These are phyloP conservation scores for Emmelina monodactyla DNA, from an alignment of 2,888 invertebrate species.

Conservation along the genomic window DNA sequence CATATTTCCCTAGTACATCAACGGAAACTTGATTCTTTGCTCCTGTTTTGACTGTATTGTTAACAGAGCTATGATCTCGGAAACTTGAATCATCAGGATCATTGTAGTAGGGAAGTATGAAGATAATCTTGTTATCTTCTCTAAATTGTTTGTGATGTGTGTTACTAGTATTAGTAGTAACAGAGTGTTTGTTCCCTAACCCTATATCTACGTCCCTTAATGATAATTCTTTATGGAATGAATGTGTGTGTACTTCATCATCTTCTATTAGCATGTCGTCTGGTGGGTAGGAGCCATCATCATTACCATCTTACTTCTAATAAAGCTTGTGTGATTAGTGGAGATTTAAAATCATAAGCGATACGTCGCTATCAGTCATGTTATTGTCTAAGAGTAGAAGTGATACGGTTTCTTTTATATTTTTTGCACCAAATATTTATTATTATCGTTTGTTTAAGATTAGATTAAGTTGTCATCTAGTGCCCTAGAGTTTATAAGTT, in stretches of 20 bases:
- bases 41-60: too few species aligned
- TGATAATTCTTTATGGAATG: conserved; percentile 57
- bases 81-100: too few species aligned
- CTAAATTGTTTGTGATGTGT: conserved; percentile 40
- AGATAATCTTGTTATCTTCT: conserved; percentile 8
- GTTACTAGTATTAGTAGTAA: conserved; percentile 39
- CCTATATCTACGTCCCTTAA: conserved; percentile 41
- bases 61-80: too few species aligned
- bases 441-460: conserved; percentile 39
- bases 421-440: conserved; percentile 58
- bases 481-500: conserved; percentile 57
- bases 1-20: too few species aligned
- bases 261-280: conserved; percentile 10
- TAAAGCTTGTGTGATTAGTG: conserved; percentile 62
- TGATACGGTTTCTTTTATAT: conserved; percentile 38
- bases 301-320: conserved; percentile 22
- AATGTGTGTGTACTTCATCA: conserved; percentile 39
- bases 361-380: conserved; percentile 47
- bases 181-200: conserved; percentile 36
- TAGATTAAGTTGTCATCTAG: conserved; percentile 61
- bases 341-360: conserved; percentile 34
- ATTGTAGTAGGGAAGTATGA: conserved; percentile 6
- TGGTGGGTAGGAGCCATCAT: conserved; percentile 23
- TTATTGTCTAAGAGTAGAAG: conserved; percentile 31
- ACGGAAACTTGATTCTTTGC: too few species aligned